Base-by-base conservation (phyloP, 2,888 invertebrate species). In the Synanthedon vespiformis region DNA sequence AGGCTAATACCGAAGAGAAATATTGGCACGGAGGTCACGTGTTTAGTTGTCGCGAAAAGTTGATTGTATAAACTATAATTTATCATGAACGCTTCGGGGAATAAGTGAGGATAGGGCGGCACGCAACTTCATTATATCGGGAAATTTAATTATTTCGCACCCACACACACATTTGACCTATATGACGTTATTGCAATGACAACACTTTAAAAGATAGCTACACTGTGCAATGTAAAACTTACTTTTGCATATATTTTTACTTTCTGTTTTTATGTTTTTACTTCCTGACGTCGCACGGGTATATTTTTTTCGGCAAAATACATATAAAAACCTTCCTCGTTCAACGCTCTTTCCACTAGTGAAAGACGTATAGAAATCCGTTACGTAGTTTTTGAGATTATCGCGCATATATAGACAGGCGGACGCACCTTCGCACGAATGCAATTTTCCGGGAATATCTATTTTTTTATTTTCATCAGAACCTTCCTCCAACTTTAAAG, bases 1-100 rank as follows among this genome's bases (percentile, higher is more conserved):
- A 63, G 72, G 68, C 67, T 68, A 72, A 71, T 61, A 63, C 61
- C 61, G 56, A 54, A 57, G 60, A 40, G 54, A 44, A 41, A 12
- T 12, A 50, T 50, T 50, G 34, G 50, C 40, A 50, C 50, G 50
- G 48, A 48, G 14, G 40, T 52, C 14, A 16, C 18, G 51, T 14
- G 12, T 16, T 16, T 14, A 48, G 48, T 48, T 48, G 22, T 48
- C 16, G 48, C 48, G 18, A 48, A 48, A 48, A 48, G n/a, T 44
- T 16, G 16, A 12, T 48, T 16, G 48, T 12, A n/a, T 48, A 16
- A 16, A 18, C 16, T 16, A 44, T 44, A 48, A 48, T 48, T 48
- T 11, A 16, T 48, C 10, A 48, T 22, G 22, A 41, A 51, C 22
- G 49, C 55, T 53, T 51, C 40, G 14, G 53, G 51, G 53, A 51